phyloP scores from a whole-genome alignment of 2,797 vertebrate species.

The Mormyrus proboscirostris region DNA sequence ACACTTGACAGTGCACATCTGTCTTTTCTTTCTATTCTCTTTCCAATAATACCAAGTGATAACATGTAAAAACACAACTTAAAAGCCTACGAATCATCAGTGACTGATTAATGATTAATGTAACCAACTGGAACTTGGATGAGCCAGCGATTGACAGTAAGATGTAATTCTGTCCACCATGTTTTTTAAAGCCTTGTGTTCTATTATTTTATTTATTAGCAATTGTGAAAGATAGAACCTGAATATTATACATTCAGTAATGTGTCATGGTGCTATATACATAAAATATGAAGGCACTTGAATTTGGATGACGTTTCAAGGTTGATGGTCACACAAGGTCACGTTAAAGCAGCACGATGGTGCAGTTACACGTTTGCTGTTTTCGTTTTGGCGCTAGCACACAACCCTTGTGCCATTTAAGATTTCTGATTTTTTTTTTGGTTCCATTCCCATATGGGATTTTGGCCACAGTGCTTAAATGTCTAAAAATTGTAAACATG shows the following conservation, averaged over 20 bases:
- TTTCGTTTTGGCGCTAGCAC: background rate
- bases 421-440: background rate
- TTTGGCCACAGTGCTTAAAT: background rate
- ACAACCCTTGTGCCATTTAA: background rate
- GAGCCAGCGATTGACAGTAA: background rate
- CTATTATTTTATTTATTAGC: background rate
- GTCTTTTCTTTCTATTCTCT: background rate
- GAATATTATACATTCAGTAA: background rate
- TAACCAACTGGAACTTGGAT: background rate
- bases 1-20: background rate
- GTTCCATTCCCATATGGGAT: background rate
- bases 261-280: background rate
- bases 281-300: slow-evolving; percentile 53
- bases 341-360: background rate
- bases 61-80: background rate
- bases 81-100: background rate
- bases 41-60: background rate
- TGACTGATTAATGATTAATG: background rate
- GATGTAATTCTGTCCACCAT: background rate
- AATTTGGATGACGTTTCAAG: background rate
- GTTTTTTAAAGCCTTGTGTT: background rate
- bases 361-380: background rate
- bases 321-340: background rate
- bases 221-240: background rate
- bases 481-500: background rate